A percentile compares a stretch with the other conserved stretches of the same genome.
Conservation (phyloP, 1,140 invertebrate species). For the Papilio polyxenes region DNA sequence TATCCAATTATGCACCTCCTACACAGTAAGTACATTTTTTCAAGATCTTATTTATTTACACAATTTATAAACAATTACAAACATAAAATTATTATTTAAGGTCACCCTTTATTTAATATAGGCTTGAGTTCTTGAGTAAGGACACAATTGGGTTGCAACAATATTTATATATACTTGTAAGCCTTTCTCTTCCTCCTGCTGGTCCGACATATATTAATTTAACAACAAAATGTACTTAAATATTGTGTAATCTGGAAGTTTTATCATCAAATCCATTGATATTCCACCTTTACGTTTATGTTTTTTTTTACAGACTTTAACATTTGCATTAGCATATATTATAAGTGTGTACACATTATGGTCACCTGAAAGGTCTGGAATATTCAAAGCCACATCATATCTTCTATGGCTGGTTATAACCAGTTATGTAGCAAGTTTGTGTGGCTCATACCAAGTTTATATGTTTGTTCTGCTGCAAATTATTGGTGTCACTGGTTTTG, state of each 20-base stretch:
- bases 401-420: slow-evolving; percentile 84
- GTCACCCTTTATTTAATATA: too few species aligned
- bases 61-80: too few species aligned
- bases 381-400: slow-evolving; percentile 82
- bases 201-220: too few species aligned
- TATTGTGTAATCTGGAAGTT: too few species aligned
- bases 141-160: too few species aligned
- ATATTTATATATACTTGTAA: too few species aligned
- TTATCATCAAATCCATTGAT: too few species aligned
- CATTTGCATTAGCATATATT: slow-evolving; percentile 69
- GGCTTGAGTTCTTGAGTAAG: too few species aligned
- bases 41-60: not conserved
- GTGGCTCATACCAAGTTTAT: slow-evolving; percentile 82
- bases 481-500: slow-evolving; percentile 70
- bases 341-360: slow-evolving; percentile 80
- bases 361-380: slow-evolving; percentile 81
- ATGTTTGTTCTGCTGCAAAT: slow-evolving; percentile 81
- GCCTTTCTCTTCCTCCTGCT: too few species aligned
- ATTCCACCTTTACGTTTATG: too few species aligned
- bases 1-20: slow-evolving; percentile 74
- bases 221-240: too few species aligned
- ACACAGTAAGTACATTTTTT: slow-evolving; percentile 67
- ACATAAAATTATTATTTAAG: not conserved
- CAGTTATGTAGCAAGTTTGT: slow-evolving; percentile 82
- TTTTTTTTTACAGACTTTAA: slow-evolving; percentile 64